A percentile compares a stretch with the other conserved stretches of the same genome.
Evolutionary conservation across 2,888 invertebrate species (phyloP).

Genomic region (Meta bourneti): DNA sequence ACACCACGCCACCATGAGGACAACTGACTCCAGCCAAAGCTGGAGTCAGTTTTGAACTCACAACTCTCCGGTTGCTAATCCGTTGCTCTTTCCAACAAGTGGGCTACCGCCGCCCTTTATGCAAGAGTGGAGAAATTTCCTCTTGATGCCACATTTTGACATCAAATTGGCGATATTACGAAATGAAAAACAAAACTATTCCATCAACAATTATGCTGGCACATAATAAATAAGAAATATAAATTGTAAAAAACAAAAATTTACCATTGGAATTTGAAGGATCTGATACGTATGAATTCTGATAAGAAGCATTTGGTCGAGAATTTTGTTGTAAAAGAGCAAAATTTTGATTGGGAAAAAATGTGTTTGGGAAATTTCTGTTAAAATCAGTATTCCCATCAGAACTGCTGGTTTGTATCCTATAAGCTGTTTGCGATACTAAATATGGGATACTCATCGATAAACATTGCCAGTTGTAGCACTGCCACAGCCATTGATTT

Average conservation of each 20-base stretch:
- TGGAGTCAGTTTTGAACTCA: too few species aligned
- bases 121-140: too few species aligned
- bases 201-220: background rate
- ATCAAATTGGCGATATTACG: too few species aligned
- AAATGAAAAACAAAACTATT: too few species aligned
- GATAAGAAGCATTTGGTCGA: constrained; percentile 20
- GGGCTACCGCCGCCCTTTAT: too few species aligned
- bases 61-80: too few species aligned
- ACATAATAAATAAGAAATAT: background rate
- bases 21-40: too few species aligned
- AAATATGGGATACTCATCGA: constrained; percentile 75
- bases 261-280: constrained; percentile 13
- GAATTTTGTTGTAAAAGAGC: constrained; percentile 17
- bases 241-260: background rate
- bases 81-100: too few species aligned
- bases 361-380: constrained; percentile 66
- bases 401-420: constrained; percentile 38
- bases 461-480: constrained; percentile 78
- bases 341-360: constrained; percentile 72
- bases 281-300: constrained; percentile 5
- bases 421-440: constrained; percentile 66
- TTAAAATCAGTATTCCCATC: constrained; percentile 71
- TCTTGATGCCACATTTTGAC: too few species aligned
- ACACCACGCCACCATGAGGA: too few species aligned
- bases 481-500: constrained; percentile 78